Base-by-base conservation (phyloP, 2,113 vertebrate species). In the Erinaceus europaeus region DNA sequence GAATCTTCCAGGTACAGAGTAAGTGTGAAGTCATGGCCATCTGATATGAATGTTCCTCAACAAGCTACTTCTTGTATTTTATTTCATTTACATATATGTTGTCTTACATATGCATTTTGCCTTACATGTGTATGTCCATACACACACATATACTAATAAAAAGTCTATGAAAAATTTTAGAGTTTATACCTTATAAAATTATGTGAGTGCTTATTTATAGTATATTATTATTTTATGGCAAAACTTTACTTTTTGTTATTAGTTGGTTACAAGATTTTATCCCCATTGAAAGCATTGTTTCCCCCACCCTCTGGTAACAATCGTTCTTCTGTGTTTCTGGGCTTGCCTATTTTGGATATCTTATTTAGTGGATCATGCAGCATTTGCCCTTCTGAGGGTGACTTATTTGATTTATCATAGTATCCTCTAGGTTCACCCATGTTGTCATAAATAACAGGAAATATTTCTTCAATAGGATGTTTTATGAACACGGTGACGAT, bases 181-280 rank as follows among this genome's bases (percentile, higher is more conserved):
- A n/a, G n/a, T n/a, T n/a, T n/a, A n/a, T n/a, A n/a, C n/a, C n/a
- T n/a, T n/a, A n/a, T n/a, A n/a, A n/a, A n/a, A n/a, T n/a, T n/a
- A n/a, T n/a, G n/a, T n/a, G n/a, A n/a, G n/a, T n/a, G n/a, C n/a
- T n/a, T n/a, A n/a, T n/a, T n/a, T n/a, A n/a, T n/a, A n/a, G n/a
- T n/a, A n/a, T n/a, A n/a, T n/a, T 73, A 12, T 72, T 89, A 42
- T 94, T 96, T 96, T 96, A 94, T 95, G 96, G 94, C 0, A 94
- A 95, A 94, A 93, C 29, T n/a, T n/a, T 20, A 89, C 68, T 94
- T 96, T 71, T 91, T 92, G 57, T 40, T 75, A 61, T 96, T 96
- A 95, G 64, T 82, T 95, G 73, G 57, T 84, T 92, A 91, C 40
- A 94, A 76, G 67, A 44, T 10, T 20, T 67, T 76, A 53, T 57